phyloP scores from a whole-genome alignment of 2,888 invertebrate species.

The Patella depressa region DNA sequence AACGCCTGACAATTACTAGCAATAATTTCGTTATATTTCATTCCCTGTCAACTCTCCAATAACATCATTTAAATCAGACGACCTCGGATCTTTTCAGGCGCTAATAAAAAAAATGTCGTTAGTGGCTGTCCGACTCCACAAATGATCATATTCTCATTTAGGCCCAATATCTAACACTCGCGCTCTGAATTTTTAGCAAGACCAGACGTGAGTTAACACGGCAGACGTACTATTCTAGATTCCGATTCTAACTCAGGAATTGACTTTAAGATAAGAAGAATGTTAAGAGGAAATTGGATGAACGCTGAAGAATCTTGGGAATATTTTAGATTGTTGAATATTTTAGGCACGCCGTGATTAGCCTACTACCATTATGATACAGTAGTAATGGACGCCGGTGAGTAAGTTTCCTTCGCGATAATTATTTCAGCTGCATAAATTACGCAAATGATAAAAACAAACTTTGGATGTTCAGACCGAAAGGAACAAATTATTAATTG shows the following conservation, averaged over 20 bases:
- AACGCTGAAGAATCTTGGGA: conserved; percentile 3
- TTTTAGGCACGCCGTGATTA: too few species aligned
- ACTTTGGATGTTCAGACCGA: too few species aligned
- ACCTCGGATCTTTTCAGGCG: conserved; percentile 32
- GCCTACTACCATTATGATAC: too few species aligned
- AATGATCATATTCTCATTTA: conserved; percentile 5
- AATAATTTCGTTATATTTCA: conserved; percentile 56
- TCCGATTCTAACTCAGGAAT: background rate
- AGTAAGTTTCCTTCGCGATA: too few species aligned
- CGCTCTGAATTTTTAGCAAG: conserved; percentile 7
- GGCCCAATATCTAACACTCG: background rate
- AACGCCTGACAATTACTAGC: conserved; percentile 35
- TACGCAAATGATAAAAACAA: too few species aligned
- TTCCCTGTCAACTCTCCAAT: conserved; percentile 47
- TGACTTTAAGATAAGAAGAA: background rate
- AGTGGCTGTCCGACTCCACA: conserved; percentile 10
- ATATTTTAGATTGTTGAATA: too few species aligned
- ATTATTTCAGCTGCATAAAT: too few species aligned
- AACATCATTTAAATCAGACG: conserved; percentile 41
- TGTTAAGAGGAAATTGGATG: conserved; percentile 7
- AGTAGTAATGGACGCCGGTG: too few species aligned
- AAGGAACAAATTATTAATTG: too few species aligned
- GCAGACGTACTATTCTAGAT: background rate
- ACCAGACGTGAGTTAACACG: background rate
- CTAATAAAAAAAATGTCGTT: conserved; percentile 28